phyloP scores from a whole-genome alignment of 2,113 vertebrate species.

The Brevimyrus niger region DNA sequence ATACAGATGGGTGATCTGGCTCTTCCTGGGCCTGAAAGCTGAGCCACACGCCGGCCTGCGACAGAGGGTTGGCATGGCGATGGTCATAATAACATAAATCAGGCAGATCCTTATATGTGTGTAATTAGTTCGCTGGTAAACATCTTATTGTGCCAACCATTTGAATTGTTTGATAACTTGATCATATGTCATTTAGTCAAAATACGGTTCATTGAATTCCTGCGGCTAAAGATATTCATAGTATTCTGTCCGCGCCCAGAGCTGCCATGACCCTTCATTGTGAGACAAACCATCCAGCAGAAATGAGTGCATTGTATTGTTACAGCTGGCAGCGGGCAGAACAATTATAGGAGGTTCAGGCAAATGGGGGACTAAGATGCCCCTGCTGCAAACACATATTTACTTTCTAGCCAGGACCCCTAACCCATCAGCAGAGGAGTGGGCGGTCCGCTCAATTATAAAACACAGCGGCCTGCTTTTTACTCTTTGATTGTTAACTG shows the following conservation, averaged over 20 bases:
- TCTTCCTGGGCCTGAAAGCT: background rate
- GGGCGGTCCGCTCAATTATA: background rate
- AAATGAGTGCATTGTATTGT: background rate
- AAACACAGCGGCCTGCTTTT: background rate
- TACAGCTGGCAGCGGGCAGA: background rate
- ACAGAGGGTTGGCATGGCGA: background rate
- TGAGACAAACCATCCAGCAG: background rate
- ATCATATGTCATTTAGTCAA: background rate
- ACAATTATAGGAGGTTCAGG: background rate
- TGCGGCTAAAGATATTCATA: background rate
- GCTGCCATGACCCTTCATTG: background rate
- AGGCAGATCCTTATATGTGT: background rate
- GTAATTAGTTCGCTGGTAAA: background rate
- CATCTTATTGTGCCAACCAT: background rate
- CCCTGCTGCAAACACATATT: background rate
- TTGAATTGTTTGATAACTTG: slow-evolving; percentile 1
- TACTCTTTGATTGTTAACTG: background rate
- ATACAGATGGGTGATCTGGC: background rate
- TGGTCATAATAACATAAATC: background rate
- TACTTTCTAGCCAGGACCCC: background rate
- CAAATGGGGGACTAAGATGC: background rate
- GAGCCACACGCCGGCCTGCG: background rate
- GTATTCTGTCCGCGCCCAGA: background rate
- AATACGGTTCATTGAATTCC: slow-evolving; percentile 1
- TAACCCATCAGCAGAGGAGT: background rate